These are phyloP conservation scores for Meloe dianella DNA, from an alignment of 2,888 invertebrate genomes.

Conservation along the genomic window DNA sequence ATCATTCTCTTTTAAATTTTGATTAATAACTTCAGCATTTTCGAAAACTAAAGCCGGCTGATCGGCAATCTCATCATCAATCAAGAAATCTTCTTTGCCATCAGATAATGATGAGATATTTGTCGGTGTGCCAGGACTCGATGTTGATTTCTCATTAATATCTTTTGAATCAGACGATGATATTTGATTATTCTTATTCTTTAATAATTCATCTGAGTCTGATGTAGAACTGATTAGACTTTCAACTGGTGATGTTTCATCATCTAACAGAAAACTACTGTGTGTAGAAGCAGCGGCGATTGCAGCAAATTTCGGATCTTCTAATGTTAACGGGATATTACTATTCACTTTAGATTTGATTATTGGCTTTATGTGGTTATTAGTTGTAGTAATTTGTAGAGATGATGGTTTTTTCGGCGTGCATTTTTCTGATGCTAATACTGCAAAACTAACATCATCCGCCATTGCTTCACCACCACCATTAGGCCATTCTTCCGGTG, in stretches of 20 bases:
- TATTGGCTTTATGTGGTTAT: background rate
- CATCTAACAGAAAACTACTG: constrained; percentile 77
- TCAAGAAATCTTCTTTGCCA: constrained; percentile 81
- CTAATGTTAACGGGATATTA: constrained; percentile 68
- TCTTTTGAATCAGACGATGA: constrained; percentile 62
- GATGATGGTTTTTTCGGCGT: background rate
- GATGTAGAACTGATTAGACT: constrained; percentile 70
- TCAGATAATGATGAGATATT: constrained; percentile 81
- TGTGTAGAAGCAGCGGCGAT: constrained; percentile 73
- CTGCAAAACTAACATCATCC: constrained; percentile 64
- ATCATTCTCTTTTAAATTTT: constrained; percentile 34
- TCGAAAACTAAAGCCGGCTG: constrained; percentile 84
- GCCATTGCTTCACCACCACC: constrained; percentile 74
- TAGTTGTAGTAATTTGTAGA: background rate
- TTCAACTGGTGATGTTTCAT: constrained; percentile 84
- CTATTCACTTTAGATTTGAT: background rate
- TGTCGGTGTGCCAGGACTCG: constrained; percentile 77
- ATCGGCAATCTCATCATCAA: constrained; percentile 90
- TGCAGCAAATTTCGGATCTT: constrained; percentile 77
- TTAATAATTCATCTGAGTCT: constrained; percentile 64
- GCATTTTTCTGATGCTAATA: constrained; percentile 32
- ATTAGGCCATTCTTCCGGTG: constrained; percentile 62
- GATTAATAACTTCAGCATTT: constrained; percentile 62
- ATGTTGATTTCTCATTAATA: constrained; percentile 57
- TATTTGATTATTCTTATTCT: constrained; percentile 48